Base-by-base conservation (phyloP, 2,797 vertebrate species). In the Lepilemur ruficaudatus region DNA sequence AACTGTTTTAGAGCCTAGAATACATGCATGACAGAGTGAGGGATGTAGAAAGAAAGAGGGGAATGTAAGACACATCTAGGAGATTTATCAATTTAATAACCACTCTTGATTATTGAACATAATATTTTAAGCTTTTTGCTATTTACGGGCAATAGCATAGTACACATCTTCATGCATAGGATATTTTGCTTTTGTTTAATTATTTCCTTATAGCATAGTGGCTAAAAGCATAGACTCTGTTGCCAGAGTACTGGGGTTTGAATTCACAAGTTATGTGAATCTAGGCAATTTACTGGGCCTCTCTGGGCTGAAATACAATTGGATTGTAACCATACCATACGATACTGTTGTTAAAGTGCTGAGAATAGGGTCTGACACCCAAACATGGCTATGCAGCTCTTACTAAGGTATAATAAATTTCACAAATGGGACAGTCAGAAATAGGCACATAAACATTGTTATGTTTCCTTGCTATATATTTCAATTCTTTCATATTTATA, bases 161-260 rank as follows among this genome's bases (percentile, higher is more conserved):
- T 55, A 97, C 89, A 73, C 30, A 94, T 28, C 35, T 93, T 92
- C 50, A 73, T 63, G n/a, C 5, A 38, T 52, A 41, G 59, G 23
- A 72, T 61, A 93, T 41, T 96, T 91, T 90, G 59, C 52, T 95
- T 96, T 76, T 75, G 20, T 35, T 73, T 94, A 89, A 80, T 67
- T 73, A 89, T 69, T 93, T 92, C 50, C 55, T 93, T 13, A 76
- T 38, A 80, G 46, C 12, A 83, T 32, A 59, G 17, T 18, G 61
- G 63, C 28, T 72, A 75, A 87, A 61, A 63, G 46, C 20, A 91
- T 8, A 75, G 81, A 35, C 13, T 92, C 43, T 70, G 4, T 14
- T 30, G n/a, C 61, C 76, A 96, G 41, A 93, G 10, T 76, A 48
- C 52, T 91, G 1, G n/a, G 35, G 5, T 87, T 28, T 89, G 78